These are phyloP conservation scores for Pygmarrhopalites habei DNA, from an alignment of 1,140 invertebrate genomes.

Conservation along the genomic window DNA sequence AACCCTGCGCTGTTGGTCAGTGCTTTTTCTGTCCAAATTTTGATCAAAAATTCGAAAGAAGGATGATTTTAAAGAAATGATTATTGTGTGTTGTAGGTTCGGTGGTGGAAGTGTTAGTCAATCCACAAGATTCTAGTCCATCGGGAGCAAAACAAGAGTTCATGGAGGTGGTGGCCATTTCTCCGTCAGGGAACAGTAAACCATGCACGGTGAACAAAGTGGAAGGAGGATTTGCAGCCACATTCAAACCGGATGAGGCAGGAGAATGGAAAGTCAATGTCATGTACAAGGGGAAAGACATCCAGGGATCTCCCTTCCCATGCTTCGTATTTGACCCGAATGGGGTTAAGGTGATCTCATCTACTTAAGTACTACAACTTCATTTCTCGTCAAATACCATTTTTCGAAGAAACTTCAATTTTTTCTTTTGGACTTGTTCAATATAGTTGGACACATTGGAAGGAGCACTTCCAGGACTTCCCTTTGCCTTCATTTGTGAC, in stretches of 20 bases:
- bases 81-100: too few species aligned
- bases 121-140: conserved; percentile 49
- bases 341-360: conserved; percentile 70
- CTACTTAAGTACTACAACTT: too few species aligned
- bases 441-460: conserved; percentile 58
- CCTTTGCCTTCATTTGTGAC: conserved; percentile 77
- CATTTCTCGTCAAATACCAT: too few species aligned
- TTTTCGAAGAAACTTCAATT: too few species aligned
- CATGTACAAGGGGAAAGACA: conserved; percentile 88
- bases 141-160: conserved; percentile 65
- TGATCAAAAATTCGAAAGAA: too few species aligned
- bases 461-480: conserved; percentile 64
- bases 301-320: conserved; percentile 91
- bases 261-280: conserved; percentile 95
- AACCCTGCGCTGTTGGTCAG: conserved; percentile 87
- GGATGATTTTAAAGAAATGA: too few species aligned
- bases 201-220: conserved; percentile 66
- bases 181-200: conserved; percentile 70
- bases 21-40: too few species aligned
- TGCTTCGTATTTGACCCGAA: conserved; percentile 95
- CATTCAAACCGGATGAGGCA: conserved; percentile 92
- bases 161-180: conserved; percentile 78
- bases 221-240: conserved; percentile 76
- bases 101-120: conserved; percentile 90
- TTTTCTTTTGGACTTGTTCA: too few species aligned